Percentiles rank a stretch among this genome's conserved stretches.
phyloP scores from a whole-genome alignment of 2,797 vertebrate species.

The Myotis vivesi region DNA sequence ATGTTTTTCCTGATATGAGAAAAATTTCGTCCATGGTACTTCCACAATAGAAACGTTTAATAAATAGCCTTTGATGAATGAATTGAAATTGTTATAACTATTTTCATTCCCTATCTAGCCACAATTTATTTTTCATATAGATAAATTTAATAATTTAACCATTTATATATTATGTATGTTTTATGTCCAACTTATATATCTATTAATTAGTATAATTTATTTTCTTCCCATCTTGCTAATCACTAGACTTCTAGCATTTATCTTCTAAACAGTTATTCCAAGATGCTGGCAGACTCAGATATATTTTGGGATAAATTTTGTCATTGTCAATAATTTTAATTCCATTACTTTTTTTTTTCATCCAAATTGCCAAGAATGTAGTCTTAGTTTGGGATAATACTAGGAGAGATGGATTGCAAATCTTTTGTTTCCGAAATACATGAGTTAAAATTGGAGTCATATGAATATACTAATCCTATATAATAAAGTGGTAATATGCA shows the following conservation, averaged over 20 bases:
- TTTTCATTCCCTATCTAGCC: not conserved
- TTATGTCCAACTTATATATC: not conserved
- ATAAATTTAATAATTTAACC: not conserved
- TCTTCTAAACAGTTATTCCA: not conserved
- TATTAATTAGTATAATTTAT: not conserved
- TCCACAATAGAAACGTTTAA: not conserved
- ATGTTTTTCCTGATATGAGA: not conserved
- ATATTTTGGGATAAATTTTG: not conserved
- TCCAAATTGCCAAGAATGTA: not conserved
- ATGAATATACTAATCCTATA: not conserved
- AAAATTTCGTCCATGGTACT: not conserved
- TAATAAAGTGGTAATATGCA: no score
- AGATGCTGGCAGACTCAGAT: not conserved
- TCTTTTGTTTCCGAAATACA: not conserved
- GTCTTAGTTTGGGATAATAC: not conserved
- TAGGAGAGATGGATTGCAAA: not conserved
- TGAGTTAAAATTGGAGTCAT: not conserved
- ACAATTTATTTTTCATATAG: not conserved
- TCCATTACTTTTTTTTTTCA: not conserved
- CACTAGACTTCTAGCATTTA: not conserved
- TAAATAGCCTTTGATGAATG: not conserved
- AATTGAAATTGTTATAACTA: not conserved
- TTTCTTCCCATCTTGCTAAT: not conserved
- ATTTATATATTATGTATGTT: not conserved
- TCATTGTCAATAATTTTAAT: not conserved